These are phyloP conservation scores for Myocastor coypus DNA, from an alignment of 2,113 vertebrate species.

Conservation along the genomic window DNA sequence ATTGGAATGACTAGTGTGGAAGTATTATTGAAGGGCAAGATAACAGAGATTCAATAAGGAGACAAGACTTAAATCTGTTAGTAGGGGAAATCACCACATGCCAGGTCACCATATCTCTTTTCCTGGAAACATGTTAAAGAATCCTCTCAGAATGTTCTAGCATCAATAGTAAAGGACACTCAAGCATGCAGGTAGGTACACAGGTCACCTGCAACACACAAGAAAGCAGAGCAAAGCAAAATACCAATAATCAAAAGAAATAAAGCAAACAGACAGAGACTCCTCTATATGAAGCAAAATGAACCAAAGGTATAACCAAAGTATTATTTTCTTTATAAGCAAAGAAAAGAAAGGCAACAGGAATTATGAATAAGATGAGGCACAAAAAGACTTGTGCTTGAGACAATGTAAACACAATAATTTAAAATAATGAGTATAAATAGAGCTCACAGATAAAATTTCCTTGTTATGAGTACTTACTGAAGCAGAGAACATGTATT, in stretches of 20 bases:
- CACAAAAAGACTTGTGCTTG: not conserved
- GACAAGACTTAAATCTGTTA: not conserved
- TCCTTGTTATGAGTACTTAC: constrained; percentile 32
- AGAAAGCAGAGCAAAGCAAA: not conserved
- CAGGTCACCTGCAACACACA: not conserved
- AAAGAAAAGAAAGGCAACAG: constrained; percentile 5
- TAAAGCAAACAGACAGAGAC: not conserved
- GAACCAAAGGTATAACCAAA: not conserved
- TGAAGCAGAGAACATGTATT: constrained; percentile 26
- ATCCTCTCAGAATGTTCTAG: not conserved
- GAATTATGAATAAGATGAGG: not conserved
- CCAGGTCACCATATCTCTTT: not conserved
- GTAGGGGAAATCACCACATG: not conserved
- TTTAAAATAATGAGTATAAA: constrained; percentile 1
- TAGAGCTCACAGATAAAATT: not conserved
- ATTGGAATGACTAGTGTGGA: not conserved
- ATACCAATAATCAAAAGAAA: not conserved
- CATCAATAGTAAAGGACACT: not conserved
- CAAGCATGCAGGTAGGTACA: too few relatives aligned
- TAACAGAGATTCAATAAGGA: not conserved
- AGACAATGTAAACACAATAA: not conserved
- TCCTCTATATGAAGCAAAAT: not conserved
- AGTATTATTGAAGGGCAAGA: not conserved
- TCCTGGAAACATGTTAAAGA: not conserved
- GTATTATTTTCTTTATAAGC: not conserved